A percentile compares a stretch with the other conserved stretches of the same genome.
Conservation (phyloP, 1,140 invertebrate species). For the Orussus abietinus region DNA sequence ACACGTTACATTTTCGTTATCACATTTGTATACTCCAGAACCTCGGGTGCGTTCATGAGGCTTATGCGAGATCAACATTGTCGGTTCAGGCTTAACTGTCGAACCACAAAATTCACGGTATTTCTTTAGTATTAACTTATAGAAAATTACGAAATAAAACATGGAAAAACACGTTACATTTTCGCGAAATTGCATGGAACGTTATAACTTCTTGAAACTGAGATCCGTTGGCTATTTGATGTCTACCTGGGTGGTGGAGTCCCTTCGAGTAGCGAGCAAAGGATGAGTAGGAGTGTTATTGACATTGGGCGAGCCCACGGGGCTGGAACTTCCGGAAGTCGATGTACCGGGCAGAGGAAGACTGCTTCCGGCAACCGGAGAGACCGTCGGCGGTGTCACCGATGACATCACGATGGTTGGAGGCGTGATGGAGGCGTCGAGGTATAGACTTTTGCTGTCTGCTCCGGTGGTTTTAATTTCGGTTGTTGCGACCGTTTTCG, state of each 20-base stretch:
- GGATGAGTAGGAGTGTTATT: slow-evolving; percentile 60
- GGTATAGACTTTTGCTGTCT: slow-evolving; percentile 27
- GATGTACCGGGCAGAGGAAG: slow-evolving; percentile 46
- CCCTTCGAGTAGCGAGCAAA: slow-evolving; percentile 63
- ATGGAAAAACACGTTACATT: too few relatives aligned
- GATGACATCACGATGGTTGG: slow-evolving; percentile 78
- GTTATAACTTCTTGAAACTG: too few relatives aligned
- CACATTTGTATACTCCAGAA: too few relatives aligned
- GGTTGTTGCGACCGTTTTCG: too few relatives aligned
- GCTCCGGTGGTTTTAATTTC: slow-evolving; percentile 14
- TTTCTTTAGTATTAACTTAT: too few relatives aligned
- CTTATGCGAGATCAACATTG: too few relatives aligned
- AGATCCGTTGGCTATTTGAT: neutral
- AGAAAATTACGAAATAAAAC: too few relatives aligned
- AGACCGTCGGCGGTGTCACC: slow-evolving; percentile 74
- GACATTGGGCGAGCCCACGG: slow-evolving; percentile 51
- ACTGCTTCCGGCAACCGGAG: slow-evolving; percentile 57
- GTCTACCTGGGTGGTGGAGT: slow-evolving; percentile 76
- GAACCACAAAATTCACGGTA: too few relatives aligned
- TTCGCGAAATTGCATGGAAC: too few relatives aligned
- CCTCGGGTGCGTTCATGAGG: too few relatives aligned
- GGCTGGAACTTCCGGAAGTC: slow-evolving; percentile 45
- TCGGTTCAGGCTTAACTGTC: too few relatives aligned
- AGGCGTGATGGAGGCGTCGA: slow-evolving; percentile 60
- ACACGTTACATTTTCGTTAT: too few relatives aligned